Evolutionary conservation across 53 echinoderm and acorn worm genomes (phyloP), one percentile per base, ranked within the genome.

Genomic region (Astropecten irregularis): DNA sequence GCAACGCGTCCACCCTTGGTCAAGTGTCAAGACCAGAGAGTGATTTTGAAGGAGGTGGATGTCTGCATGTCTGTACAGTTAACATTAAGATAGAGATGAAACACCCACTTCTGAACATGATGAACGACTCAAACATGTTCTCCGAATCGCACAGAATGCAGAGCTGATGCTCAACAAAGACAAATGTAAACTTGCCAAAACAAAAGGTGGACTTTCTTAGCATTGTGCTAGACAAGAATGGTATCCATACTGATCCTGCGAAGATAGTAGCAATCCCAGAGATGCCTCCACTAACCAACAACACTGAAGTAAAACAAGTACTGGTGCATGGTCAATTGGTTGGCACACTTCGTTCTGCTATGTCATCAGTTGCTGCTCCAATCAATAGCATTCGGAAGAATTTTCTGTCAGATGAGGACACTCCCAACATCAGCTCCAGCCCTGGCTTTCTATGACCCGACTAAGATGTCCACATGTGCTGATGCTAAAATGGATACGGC

Each of bases 291-390:
- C 74, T 53, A 15, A 49, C 51, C 30, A 52, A 6, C 29, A 73
- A 49, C 18, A 52, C 29, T 3, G 74, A 73, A 27, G 26, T 73
- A 0, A 29, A 73, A 53, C 52, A 23, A 9, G 40, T 61, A 3
- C 35, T 79, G 39, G 81, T n/a, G 81, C 14, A 40, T 68, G 68
- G 25, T 83, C 27, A 51, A 67, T 28, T 83, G 51, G 26, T 23
- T 83, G 1, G 18, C 83, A 18, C 36, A 52, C 2, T 83, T 83
- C 40, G 21, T 83, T 16, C 48, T 50, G 0, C 23, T 54, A 50
- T 47, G 18, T 30, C 83, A 4, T 32, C 68, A 53, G 53, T 83
- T 21, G 61, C 52, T 16, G 83, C 58, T 51, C 63, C 68, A 27
- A 53, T 62, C 40, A 58, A 10, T 58, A 28, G 27, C 58, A 3